phyloP scores from a whole-genome alignment of 1,140 invertebrate genomes.

The Bombus pascuorum region DNA sequence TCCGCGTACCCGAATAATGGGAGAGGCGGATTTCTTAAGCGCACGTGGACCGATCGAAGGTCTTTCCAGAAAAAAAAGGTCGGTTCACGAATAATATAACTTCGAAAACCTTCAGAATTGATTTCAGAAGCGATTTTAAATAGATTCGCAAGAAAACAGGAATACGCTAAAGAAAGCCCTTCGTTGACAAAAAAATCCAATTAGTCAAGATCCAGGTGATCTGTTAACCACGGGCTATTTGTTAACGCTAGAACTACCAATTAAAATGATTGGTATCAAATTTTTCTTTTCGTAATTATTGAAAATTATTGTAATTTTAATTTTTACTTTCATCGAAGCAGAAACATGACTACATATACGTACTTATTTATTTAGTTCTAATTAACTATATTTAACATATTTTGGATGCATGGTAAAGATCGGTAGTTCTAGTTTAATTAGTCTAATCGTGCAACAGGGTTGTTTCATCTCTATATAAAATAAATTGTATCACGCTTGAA shows the following conservation, averaged over 20 bases:
- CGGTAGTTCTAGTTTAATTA: too few species aligned
- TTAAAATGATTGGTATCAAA: too few species aligned
- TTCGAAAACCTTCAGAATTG: neutral
- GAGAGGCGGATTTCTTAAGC: neutral
- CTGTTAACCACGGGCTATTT: neutral
- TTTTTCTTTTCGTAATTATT: too few species aligned
- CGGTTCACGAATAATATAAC: neutral
- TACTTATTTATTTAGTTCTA: too few species aligned
- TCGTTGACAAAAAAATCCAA: too few species aligned
- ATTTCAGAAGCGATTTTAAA: neutral
- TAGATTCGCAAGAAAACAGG: neutral
- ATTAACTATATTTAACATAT: too few species aligned
- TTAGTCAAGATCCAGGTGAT: neutral
- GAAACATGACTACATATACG: too few species aligned
- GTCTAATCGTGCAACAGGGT: neutral
- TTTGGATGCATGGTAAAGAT: too few species aligned
- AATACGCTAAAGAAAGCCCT: neutral
- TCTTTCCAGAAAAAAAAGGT: constrained; percentile 10
- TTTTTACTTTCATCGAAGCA: neutral
- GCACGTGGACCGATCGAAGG: constrained; percentile 30
- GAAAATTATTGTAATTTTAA: too few species aligned
- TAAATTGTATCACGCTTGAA: too few species aligned
- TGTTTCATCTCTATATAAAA: too few species aligned
- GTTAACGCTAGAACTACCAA: too few species aligned
- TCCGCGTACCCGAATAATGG: neutral